phyloP scores from a whole-genome alignment of 2,113 vertebrate species.

The Centropus unirufus region DNA sequence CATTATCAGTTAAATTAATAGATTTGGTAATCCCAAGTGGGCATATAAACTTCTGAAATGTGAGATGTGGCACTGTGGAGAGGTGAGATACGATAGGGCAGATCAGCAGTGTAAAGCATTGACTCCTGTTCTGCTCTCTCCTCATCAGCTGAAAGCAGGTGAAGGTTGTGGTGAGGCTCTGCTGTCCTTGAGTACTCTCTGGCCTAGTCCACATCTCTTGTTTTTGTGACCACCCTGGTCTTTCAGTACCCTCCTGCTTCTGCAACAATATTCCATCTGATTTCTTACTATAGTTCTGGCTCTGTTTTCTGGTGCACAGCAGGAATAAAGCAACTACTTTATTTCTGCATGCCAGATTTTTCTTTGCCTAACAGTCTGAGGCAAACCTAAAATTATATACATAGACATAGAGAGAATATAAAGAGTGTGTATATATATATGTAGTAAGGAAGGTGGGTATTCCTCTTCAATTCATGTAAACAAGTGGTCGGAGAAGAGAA shows the following conservation, averaged over 20 bases:
- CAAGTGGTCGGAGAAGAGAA: neutral
- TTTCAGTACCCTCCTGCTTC: neutral
- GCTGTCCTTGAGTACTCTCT: neutral
- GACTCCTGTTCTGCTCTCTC: neutral
- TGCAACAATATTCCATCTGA: neutral
- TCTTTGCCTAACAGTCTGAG: neutral
- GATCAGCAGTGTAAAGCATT: neutral
- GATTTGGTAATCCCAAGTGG: neutral
- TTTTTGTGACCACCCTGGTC: neutral
- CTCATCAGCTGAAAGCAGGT: neutral
- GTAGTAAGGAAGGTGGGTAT: neutral
- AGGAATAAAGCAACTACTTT: neutral
- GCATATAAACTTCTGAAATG: neutral
- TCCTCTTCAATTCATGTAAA: neutral
- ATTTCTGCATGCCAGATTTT: neutral
- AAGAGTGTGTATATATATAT: neutral
- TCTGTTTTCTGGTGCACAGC: neutral
- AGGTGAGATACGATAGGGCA: neutral
- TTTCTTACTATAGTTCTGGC: neutral
- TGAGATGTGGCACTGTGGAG: neutral
- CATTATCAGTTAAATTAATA: neutral
- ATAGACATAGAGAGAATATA: neutral
- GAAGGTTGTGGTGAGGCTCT: neutral
- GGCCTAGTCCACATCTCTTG: neutral
- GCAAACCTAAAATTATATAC: neutral